Base-by-base conservation (phyloP, 2,888 invertebrate genomes). In the Panzeria rudis region DNA sequence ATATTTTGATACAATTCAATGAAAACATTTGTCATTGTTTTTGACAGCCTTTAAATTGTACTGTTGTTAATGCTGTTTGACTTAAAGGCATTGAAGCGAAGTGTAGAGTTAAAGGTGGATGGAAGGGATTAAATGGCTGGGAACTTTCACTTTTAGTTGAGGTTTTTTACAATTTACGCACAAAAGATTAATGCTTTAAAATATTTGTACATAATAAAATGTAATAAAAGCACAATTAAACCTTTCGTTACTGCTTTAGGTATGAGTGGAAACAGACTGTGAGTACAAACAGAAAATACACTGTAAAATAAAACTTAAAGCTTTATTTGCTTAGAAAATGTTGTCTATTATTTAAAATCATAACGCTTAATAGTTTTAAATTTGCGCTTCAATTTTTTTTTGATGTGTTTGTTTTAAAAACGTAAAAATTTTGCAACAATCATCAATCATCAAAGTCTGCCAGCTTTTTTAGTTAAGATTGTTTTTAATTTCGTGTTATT, bases 1-100 rank as follows among this genome's bases (percentile, higher is more conserved):
- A 47, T 73, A 35, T 75, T 76, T 59, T 76, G 56, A 64, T 77
- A 83, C 56, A 71, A 76, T 87, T 77, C 86, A 87, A 87, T 86
- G 84, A 83, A 81, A 75, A 86, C 87, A 87, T 87, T 87, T 87
- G 87, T 87, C 87, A 87, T 87, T 87, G 81, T 69, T 83, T 86
- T 83, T 87, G 87, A 87, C 87, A 87, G 87, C 79, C 82, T 79
- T 71, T 71, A 82, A 82, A 82, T 71, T 71, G 56, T 76, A 15
- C 41, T 68, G 32, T 62, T 54, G 41, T 72, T 79, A 64, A 71
- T 59, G 54, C 64, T 32, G 23, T 79, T 64, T 23, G 41, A 38
- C 38, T 66, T 62, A 17, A 47, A 32, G 6, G 54, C 17, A 35
- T 8, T 52, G 25, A 50, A 35, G 11, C 5, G 8, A 38, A 35